phyloP scores from a whole-genome alignment of 2,113 vertebrate species.

The Eonycteris spelaea region DNA sequence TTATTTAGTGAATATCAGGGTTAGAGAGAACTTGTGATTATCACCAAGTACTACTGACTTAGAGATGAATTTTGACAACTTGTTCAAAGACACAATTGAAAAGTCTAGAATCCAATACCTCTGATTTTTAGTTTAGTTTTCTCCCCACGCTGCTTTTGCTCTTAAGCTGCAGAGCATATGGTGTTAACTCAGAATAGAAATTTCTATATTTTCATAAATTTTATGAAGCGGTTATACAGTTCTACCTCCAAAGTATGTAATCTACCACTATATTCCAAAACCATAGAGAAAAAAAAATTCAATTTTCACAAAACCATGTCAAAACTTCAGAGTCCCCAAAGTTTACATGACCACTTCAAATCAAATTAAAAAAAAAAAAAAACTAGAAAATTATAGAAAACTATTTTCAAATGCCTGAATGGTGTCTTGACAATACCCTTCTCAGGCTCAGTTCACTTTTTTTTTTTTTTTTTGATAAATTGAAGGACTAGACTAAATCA shows the following conservation, averaged over 20 bases:
- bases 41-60: neutral
- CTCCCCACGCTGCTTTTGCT: neutral
- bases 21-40: neutral
- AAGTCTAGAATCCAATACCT: neutral
- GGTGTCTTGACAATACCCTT: neutral
- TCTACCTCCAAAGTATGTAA: neutral
- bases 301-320: neutral
- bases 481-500: neutral
- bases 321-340: neutral
- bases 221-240: neutral
- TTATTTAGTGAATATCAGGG: neutral
- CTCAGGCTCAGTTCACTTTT: neutral
- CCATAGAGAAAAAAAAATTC: neutral
- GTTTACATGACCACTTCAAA: neutral
- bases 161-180: neutral
- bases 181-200: neutral
- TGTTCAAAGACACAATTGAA: neutral
- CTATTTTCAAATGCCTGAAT: neutral
- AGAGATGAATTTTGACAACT: neutral
- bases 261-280: neutral
- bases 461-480: neutral
- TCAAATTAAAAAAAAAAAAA: neutral
- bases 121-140: neutral
- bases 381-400: neutral
- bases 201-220: neutral